Evolutionary conservation across 2,797 vertebrate species (phyloP).

Genomic region (Linurgus olivaceus): DNA sequence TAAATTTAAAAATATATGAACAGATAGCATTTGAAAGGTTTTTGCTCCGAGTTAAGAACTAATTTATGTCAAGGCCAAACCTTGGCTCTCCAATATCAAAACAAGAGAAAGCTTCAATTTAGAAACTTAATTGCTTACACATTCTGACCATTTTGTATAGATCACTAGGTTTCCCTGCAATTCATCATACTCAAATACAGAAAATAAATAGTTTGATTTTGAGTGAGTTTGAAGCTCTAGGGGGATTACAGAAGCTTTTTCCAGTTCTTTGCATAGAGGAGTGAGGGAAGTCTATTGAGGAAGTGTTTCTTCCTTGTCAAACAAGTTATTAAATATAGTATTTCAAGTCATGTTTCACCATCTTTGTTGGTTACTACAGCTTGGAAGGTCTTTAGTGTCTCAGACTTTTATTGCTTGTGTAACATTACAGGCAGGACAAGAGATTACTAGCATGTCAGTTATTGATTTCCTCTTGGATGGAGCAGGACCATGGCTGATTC

Average conservation of each 20-base stretch:
- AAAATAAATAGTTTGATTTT: background rate
- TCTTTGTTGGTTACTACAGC: background rate
- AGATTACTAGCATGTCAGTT: background rate
- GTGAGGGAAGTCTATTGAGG: background rate
- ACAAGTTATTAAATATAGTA: background rate
- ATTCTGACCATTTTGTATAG: background rate
- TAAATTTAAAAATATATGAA: background rate
- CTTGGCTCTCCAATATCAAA: background rate
- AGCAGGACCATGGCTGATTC: background rate
- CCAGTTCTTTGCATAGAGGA: background rate
- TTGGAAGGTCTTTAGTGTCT: background rate
- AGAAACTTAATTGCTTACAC: background rate
- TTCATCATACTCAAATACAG: background rate
- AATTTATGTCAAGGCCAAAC: background rate
- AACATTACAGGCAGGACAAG: background rate
- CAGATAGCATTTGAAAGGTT: background rate
- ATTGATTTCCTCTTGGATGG: background rate
- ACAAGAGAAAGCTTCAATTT: background rate
- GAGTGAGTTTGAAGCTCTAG: background rate
- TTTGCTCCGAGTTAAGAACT: background rate
- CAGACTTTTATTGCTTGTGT: background rate
- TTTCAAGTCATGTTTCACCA: background rate
- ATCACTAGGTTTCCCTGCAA: background rate
- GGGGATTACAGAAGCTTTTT: background rate
- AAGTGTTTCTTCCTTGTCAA: background rate